Conservation (phyloP, 2,797 vertebrate species). For the Centropyge bicolor region DNA sequence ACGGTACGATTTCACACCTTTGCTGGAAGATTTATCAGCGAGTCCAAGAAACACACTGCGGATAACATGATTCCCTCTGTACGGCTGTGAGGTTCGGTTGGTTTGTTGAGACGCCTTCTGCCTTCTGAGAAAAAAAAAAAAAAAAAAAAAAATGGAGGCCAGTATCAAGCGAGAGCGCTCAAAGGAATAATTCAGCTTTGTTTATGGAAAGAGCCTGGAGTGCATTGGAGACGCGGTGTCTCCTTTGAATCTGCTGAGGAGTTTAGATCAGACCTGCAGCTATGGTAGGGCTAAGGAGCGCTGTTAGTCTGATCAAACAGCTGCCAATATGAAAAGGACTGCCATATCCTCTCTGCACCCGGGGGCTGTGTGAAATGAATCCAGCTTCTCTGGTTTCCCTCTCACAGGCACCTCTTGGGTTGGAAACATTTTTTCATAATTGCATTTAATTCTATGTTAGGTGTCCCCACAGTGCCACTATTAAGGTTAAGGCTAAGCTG, state of each 20-base stretch:
- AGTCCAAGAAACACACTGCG: slow-evolving; percentile 24
- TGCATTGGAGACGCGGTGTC: slow-evolving; percentile 69
- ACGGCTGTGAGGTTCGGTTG: background rate
- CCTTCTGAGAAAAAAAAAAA: slow-evolving; percentile 10
- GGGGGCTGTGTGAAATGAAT: slow-evolving; percentile 76
- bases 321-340: slow-evolving; percentile 82
- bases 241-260: slow-evolving; percentile 79
- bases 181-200: slow-evolving; percentile 69
- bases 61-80: slow-evolving; percentile 14
- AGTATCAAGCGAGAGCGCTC: slow-evolving; percentile 37
- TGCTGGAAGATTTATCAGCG: slow-evolving; percentile 41
- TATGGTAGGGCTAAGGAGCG: slow-evolving; percentile 55
- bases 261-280: slow-evolving; percentile 79
- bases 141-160: slow-evolving; percentile 53
- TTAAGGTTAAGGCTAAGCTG: slow-evolving; percentile 76
- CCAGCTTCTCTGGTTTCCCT: slow-evolving; percentile 70
- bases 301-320: slow-evolving; percentile 80
- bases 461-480: slow-evolving; percentile 77
- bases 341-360: slow-evolving; percentile 75
- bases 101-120: slow-evolving; percentile 1
- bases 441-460: slow-evolving; percentile 84
- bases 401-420: slow-evolving; percentile 69
- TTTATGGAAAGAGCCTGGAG: slow-evolving; percentile 79
- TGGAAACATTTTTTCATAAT: slow-evolving; percentile 85
- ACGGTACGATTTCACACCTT: slow-evolving; percentile 54